Conservation (phyloP, 2,888 invertebrate genomes). For the Latheticus oryzae region DNA sequence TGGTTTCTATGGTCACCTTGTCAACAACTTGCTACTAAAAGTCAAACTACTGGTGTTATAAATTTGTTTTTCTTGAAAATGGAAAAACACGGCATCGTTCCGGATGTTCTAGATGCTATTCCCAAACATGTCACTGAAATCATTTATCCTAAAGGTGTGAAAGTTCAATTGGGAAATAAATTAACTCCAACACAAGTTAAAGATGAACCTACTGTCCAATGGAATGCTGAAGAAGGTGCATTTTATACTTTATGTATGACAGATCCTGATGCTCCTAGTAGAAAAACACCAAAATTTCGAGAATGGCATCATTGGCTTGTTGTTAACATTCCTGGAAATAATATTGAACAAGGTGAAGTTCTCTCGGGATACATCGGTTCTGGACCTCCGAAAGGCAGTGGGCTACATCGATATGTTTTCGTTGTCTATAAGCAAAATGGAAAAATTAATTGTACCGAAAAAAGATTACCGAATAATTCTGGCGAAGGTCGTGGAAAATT, state of each 20-base stretch:
- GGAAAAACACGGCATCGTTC: slow-evolving; percentile 70
- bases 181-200: slow-evolving; percentile 80
- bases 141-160: slow-evolving; percentile 67
- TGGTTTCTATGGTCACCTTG: slow-evolving; percentile 5
- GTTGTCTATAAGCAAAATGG: slow-evolving; percentile 65
- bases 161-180: slow-evolving; percentile 74
- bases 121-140: slow-evolving; percentile 69
- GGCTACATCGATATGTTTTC: slow-evolving; percentile 80
- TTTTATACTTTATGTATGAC: slow-evolving; percentile 66
- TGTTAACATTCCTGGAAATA: slow-evolving; percentile 77
- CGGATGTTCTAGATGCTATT: slow-evolving; percentile 75
- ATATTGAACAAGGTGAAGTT: slow-evolving; percentile 70
- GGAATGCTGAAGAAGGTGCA: slow-evolving; percentile 59
- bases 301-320: slow-evolving; percentile 87
- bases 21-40: slow-evolving; percentile 18
- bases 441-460: slow-evolving; percentile 55
- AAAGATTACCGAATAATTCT: slow-evolving; percentile 56
- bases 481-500: slow-evolving; percentile 71
- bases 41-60: too few relatives aligned
- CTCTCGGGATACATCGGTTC: slow-evolving; percentile 76
- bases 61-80: slow-evolving; percentile 20
- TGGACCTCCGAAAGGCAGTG: slow-evolving; percentile 79
- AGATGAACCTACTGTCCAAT: slow-evolving; percentile 63
- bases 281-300: slow-evolving; percentile 74
- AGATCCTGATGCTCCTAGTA: slow-evolving; percentile 84